These are phyloP conservation scores for Chrysomallon squamiferum DNA, from an alignment of 1,140 invertebrate species.

Conservation along the genomic window DNA sequence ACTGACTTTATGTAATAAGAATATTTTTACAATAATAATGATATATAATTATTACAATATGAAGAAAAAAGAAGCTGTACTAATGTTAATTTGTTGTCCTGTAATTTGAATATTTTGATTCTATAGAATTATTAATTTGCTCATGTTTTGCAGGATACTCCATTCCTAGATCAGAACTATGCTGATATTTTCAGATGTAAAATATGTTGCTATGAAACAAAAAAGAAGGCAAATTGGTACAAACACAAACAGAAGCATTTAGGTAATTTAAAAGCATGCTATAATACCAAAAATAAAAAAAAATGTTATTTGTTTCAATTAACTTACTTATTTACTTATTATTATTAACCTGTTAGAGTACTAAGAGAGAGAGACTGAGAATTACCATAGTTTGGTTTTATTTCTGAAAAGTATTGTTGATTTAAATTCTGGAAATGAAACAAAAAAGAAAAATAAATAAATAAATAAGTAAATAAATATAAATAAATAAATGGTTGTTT, in stretches of 20 bases:
- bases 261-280: slow-evolving; percentile 28
- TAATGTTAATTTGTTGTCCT: background rate
- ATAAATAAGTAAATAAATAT: no score
- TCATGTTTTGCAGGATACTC: slow-evolving; percentile 17
- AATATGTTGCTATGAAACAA: slow-evolving; percentile 50
- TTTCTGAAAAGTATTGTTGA: background rate
- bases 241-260: slow-evolving; percentile 57
- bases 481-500: no score
- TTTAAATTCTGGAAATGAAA: background rate
- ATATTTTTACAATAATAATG: no score
- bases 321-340: background rate
- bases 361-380: no score
- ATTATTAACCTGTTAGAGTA: no score
- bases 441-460: no score
- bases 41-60: no score
- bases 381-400: background rate
- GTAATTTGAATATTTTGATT: background rate
- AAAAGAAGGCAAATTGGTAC: slow-evolving; percentile 52
- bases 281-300: background rate
- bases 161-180: slow-evolving; percentile 28
- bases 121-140: background rate
- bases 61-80: background rate
- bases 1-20: no score
- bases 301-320: background rate
- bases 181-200: slow-evolving; percentile 46